Base-by-base conservation (phyloP, 2,113 vertebrate species). In the Chionodraco myersi region DNA sequence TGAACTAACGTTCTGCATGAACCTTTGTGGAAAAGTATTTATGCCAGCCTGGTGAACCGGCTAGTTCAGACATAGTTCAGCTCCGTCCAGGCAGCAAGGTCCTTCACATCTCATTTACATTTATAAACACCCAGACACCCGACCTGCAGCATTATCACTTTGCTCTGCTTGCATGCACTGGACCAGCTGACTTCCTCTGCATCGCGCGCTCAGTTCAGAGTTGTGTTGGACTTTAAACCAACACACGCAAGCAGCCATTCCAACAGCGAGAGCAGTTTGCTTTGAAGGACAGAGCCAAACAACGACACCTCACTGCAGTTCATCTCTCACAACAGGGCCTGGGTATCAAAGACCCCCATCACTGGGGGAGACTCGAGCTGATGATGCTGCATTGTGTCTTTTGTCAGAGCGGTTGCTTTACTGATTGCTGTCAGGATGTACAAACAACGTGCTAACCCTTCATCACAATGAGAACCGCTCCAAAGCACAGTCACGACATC, bases 31-130 rank as follows among this genome's bases (percentile, higher is more conserved):
- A n/a, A n/a, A n/a, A n/a, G n/a, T n/a, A n/a, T n/a, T n/a, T n/a
- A n/a, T n/a, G n/a, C n/a, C n/a, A n/a, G n/a, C n/a, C n/a, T n/a
- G n/a, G n/a, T n/a, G n/a, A n/a, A n/a, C n/a, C n/a, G n/a, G n/a
- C n/a, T n/a, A n/a, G n/a, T n/a, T n/a, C 61, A 52, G 6, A 56
- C 48, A 66, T 13, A 12, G 16, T 58, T 44, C 5, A 34, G 45
- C 52, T 60, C n/a, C 18, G 54, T 60, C 62, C 4, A 64, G 49
- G 1, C 47, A 51, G 14, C 5, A 3, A n/a, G 47, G 58, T 53
- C 23, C 64, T 44, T 81, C 59, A 72, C 18, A 62, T 80, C 44
- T 61, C 76, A 73, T 73, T 76, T 36, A 30, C 63, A n/a, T n/a
- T n/a, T n/a, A n/a, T n/a, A n/a, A n/a, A n/a, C n/a, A 63, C 49